A percentile compares a stretch with the other conserved stretches of the same genome.
phyloP scores from a whole-genome alignment of 2,888 invertebrate species.

The Timema podura region DNA sequence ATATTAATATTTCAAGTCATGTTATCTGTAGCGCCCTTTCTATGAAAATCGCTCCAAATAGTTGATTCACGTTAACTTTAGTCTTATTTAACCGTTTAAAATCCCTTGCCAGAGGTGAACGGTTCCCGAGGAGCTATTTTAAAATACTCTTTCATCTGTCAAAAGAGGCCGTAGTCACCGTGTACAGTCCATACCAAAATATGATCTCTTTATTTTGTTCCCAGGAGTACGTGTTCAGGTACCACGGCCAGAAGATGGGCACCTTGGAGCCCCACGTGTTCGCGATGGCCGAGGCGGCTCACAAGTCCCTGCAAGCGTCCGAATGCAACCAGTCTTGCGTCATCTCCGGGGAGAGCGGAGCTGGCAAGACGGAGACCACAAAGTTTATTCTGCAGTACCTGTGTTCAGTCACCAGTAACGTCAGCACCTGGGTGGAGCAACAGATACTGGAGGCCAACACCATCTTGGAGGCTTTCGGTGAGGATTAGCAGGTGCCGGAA shows the following conservation, averaged over 20 bases:
- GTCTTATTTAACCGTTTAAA: too few relatives aligned
- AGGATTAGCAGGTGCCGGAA: slow-evolving; percentile 36
- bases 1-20: too few relatives aligned
- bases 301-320: slow-evolving; percentile 64
- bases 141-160: neutral
- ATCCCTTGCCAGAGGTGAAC: too few relatives aligned
- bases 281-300: slow-evolving; percentile 85
- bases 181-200: neutral
- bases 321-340: slow-evolving; percentile 74
- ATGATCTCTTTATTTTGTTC: slow-evolving; percentile 36
- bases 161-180: neutral
- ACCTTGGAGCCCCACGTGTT: slow-evolving; percentile 83
- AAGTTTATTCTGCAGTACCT: slow-evolving; percentile 88
- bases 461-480: slow-evolving; percentile 88
- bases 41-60: too few relatives aligned
- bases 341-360: slow-evolving; percentile 89
- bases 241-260: slow-evolving; percentile 78
- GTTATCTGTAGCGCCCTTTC: too few relatives aligned
- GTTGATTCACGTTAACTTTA: too few relatives aligned
- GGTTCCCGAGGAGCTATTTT: too few relatives aligned
- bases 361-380: slow-evolving; percentile 91
- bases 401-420: slow-evolving; percentile 76
- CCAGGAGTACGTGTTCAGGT: slow-evolving; percentile 77
- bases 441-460: slow-evolving; percentile 93
- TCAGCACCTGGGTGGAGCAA: slow-evolving; percentile 91